Percentiles rank a stretch among this genome's conserved stretches.
Evolutionary conservation across 2,888 invertebrate species (phyloP).

Genomic region (Nycteola revayana): DNA sequence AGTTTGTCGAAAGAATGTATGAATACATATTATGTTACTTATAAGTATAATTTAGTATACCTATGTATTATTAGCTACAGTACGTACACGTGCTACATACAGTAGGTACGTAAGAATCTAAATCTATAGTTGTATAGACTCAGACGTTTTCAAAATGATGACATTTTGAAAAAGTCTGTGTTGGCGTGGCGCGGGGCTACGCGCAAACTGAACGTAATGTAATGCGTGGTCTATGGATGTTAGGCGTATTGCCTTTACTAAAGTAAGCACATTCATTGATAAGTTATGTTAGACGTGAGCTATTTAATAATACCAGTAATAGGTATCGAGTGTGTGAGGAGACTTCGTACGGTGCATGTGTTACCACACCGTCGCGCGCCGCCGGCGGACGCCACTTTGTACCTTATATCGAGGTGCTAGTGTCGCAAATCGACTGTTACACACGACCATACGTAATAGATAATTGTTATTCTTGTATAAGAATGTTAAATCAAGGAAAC

Average conservation of each 20-base stretch:
- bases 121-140: too few relatives aligned
- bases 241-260: conserved; percentile 5
- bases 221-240: neutral
- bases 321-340: conserved; percentile 20
- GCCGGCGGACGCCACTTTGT: neutral
- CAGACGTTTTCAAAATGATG: too few relatives aligned
- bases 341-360: conserved; percentile 6
- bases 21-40: too few relatives aligned
- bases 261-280: conserved; percentile 32
- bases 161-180: too few relatives aligned
- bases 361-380: too few relatives aligned
- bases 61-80: too few relatives aligned
- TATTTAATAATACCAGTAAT: conserved; percentile 26
- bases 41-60: too few relatives aligned
- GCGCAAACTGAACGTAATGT: too few relatives aligned
- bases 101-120: too few relatives aligned
- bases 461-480: conserved; percentile 32
- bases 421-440: neutral
- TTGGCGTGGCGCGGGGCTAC: too few relatives aligned
- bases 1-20: too few relatives aligned
- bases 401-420: neutral
- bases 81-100: too few relatives aligned
- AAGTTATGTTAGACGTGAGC: conserved; percentile 26
- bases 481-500: conserved; percentile 33
- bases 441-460: conserved; percentile 12